A percentile compares a stretch with the other conserved stretches of the same genome.
Evolutionary conservation across 2,888 invertebrate genomes (phyloP).

Genomic region (Flexamia atlantica): DNA sequence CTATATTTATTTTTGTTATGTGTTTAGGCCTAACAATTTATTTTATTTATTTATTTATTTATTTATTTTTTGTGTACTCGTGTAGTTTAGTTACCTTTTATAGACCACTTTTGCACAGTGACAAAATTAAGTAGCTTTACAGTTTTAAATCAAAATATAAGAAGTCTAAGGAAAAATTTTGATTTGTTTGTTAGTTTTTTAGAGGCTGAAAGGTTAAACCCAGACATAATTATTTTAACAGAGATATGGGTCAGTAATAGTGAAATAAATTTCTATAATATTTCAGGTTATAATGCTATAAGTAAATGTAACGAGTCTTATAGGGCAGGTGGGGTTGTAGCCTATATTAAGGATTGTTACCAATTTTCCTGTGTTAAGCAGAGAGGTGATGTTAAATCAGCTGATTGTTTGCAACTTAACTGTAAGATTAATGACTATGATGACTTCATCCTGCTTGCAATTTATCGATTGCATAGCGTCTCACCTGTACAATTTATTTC

Average conservation of each 20-base stretch:
- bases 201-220: not conserved
- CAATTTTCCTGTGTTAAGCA: not conserved
- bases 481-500: not conserved
- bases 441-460: not conserved
- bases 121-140: not conserved
- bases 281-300: not conserved
- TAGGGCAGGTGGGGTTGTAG: not conserved
- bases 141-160: constrained; percentile 21
- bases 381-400: constrained; percentile 11
- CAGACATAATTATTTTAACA: constrained; percentile 10
- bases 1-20: too few relatives aligned
- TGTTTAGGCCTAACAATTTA: not conserved
- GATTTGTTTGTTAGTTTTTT: constrained; percentile 18
- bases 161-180: constrained; percentile 20
- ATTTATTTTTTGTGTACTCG: not conserved
- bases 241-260: constrained; percentile 8
- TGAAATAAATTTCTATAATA: not conserved
- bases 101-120: not conserved
- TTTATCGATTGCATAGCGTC: not conserved
- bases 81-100: not conserved
- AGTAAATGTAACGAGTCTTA: constrained; percentile 17
- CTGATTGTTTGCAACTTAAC: not conserved
- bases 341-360: not conserved
- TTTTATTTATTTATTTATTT: not conserved
- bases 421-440: not conserved